These are phyloP conservation scores for Sinella curviseta DNA, from an alignment of 1,140 invertebrate genomes.

Conservation along the genomic window DNA sequence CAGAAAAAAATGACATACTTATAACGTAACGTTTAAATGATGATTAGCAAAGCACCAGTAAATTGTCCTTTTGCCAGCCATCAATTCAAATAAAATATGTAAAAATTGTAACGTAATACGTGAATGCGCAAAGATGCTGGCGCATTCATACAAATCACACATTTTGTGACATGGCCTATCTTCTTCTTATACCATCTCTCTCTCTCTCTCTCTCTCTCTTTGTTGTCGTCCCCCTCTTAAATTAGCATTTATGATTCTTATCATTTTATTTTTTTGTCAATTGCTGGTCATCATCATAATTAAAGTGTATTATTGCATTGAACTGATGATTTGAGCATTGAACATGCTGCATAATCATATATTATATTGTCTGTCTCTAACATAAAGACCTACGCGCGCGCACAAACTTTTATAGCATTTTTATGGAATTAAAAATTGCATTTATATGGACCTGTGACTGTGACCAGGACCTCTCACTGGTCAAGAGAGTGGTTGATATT, in stretches of 20 bases:
- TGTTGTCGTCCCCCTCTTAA: background rate
- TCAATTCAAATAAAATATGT: background rate
- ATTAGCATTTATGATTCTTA: background rate
- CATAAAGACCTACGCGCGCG: no score
- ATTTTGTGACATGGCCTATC: background rate
- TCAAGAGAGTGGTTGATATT: no score
- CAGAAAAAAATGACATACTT: background rate
- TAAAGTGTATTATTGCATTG: background rate
- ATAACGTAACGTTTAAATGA: no score
- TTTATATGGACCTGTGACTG: conserved; percentile 1
- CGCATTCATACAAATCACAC: background rate
- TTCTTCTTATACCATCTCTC: background rate
- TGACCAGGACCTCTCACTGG: no score
- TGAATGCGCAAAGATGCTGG: background rate
- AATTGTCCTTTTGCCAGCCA: background rate
- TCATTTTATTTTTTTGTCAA: background rate
- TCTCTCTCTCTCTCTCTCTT: background rate
- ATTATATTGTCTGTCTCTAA: no score
- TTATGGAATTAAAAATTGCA: no score
- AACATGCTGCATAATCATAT: no score
- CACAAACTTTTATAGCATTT: no score
- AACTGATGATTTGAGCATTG: background rate
- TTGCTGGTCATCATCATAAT: background rate
- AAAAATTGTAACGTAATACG: conserved; percentile 1
- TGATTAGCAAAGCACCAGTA: background rate